Evolutionary conservation across 2,113 vertebrate genomes (phyloP).

Genomic region (Macrotis lagotis): DNA sequence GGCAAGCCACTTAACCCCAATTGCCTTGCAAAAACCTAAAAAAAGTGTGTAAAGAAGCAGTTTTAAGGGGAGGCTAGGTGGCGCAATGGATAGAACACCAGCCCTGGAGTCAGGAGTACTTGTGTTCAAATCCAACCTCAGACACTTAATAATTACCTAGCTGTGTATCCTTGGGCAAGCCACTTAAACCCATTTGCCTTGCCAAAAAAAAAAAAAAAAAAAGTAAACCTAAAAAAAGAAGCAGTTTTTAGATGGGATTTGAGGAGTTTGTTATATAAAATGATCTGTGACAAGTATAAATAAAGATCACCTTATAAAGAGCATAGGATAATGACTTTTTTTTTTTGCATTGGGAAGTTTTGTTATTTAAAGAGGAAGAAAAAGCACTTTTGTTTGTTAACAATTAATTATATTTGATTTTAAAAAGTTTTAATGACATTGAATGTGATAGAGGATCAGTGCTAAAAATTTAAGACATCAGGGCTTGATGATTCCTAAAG

Average conservation of each 20-base stretch:
- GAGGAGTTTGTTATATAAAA: background rate
- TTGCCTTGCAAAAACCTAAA: too few species aligned
- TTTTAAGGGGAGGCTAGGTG: too few species aligned
- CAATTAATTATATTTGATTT: background rate
- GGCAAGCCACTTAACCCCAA: too few species aligned
- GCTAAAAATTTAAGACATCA: background rate
- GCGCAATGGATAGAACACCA: too few species aligned
- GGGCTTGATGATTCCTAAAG: background rate
- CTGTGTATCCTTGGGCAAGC: too few species aligned
- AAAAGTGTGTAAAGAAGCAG: too few species aligned
- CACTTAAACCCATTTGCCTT: too few species aligned
- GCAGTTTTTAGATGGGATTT: background rate
- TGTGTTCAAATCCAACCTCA: too few species aligned
- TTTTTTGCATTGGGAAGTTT: background rate
- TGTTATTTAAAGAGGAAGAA: background rate
- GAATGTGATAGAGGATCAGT: background rate
- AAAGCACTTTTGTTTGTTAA: background rate
- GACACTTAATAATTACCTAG: too few species aligned
- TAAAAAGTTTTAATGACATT: background rate
- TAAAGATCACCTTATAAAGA: background rate
- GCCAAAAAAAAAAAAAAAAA: too few species aligned
- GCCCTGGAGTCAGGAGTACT: too few species aligned
- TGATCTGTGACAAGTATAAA: background rate
- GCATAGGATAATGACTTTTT: background rate
- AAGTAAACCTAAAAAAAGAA: too few species aligned